Evolutionary conservation across 2,113 vertebrate species (phyloP).

Genomic region (Phoenicopterus ruber): DNA sequence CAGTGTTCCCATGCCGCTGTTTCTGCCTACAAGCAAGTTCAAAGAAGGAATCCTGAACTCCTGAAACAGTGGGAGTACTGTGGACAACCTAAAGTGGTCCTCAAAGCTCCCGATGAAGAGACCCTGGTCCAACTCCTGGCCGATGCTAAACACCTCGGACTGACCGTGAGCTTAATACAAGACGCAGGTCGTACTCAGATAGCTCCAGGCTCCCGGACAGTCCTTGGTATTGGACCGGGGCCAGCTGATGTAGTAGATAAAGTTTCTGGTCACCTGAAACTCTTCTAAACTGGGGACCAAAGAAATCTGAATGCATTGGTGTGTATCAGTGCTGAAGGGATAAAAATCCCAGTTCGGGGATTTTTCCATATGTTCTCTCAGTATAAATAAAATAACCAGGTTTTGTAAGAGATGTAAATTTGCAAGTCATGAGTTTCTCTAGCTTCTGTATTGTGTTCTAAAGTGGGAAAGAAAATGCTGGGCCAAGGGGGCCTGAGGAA

Average conservation of each 20-base stretch:
- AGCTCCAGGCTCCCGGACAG: constrained; percentile 89
- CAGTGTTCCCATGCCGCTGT: constrained; percentile 95
- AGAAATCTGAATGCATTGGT: background rate
- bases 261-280: constrained; percentile 91
- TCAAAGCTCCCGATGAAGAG: constrained; percentile 88
- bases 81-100: constrained; percentile 94
- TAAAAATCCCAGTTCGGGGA: background rate
- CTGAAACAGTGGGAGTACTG: constrained; percentile 94
- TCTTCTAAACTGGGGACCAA: constrained; percentile 74
- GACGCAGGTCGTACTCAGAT: constrained; percentile 96
- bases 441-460: background rate
- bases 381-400: background rate
- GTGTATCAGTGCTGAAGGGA: background rate
- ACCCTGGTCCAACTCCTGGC: constrained; percentile 79
- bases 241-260: constrained; percentile 85
- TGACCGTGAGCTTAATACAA: constrained; percentile 91
- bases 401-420: background rate
- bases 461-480: background rate
- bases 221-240: constrained; percentile 90
- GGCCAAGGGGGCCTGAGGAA: background rate
- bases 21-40: constrained; percentile 89
- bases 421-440: background rate
- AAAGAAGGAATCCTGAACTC: constrained; percentile 83
- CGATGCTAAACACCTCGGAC: constrained; percentile 82
- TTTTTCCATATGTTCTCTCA: background rate